phyloP scores from a whole-genome alignment of 2,113 vertebrate species.

The Nycticebus coucang region DNA sequence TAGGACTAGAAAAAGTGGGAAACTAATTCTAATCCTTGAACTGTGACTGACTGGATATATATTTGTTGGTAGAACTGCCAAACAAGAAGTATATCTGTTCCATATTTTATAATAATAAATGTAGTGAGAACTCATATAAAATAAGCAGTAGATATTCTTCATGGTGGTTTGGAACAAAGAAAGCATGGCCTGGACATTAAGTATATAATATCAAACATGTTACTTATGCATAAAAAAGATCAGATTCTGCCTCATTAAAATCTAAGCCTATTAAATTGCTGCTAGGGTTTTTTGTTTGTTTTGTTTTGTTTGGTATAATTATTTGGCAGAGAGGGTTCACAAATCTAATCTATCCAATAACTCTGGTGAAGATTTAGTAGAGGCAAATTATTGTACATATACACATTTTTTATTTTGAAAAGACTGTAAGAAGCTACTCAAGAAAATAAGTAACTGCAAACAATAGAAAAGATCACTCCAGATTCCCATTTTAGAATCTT shows the following conservation, averaged over 20 bases:
- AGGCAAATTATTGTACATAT: not conserved
- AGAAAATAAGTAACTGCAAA: not conserved
- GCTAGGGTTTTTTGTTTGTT: not conserved
- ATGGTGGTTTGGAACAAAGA: not conserved
- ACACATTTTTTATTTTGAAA: not conserved
- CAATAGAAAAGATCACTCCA: not conserved
- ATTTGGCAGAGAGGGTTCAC: not conserved
- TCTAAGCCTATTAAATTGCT: not conserved
- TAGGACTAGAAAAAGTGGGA: not conserved
- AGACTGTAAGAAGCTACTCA: not conserved
- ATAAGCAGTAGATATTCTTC: constrained; percentile 10
- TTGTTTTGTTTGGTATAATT: not conserved
- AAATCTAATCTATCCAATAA: not conserved
- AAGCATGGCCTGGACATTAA: not conserved
- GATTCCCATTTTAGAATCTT: not conserved
- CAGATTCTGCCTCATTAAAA: not conserved
- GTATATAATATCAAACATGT: not conserved
- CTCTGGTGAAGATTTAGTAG: not conserved
- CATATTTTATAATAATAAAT: not conserved
- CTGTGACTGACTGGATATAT: not conserved
- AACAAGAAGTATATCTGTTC: not conserved
- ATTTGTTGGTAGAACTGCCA: not conserved
- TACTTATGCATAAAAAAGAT: constrained; percentile 6
- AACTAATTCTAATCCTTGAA: not conserved
- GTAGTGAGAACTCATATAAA: not conserved